Conservation (phyloP, 2,113 vertebrate species). For the Oncorhynchus tshawytscha region DNA sequence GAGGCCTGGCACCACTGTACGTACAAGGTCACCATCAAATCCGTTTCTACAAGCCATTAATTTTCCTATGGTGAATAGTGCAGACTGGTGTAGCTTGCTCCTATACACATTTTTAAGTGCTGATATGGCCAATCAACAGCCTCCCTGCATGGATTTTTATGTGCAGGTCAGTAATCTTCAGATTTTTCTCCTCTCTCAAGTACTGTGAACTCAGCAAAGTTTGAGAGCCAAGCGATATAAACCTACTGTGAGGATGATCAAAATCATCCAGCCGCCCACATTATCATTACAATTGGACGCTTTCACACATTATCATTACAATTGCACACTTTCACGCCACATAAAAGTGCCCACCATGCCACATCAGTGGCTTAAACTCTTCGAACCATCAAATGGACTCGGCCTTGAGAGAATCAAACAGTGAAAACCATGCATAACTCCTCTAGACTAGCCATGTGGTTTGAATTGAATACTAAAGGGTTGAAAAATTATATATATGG, state of each 20-base stretch:
- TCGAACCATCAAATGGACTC: not conserved
- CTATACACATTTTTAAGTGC: constrained; percentile 1
- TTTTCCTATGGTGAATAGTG: not conserved
- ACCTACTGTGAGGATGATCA: constrained; percentile 51
- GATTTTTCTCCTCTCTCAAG: constrained; percentile 24
- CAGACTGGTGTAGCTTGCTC: not conserved
- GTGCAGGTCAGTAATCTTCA: constrained; percentile 58
- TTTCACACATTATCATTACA: constrained; percentile 12
- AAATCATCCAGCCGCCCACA: constrained; percentile 4
- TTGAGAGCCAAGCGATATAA: constrained; percentile 38
- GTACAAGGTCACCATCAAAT: constrained; percentile 22
- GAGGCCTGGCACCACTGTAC: not conserved
- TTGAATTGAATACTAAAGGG: not conserved
- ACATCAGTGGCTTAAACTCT: not conserved
- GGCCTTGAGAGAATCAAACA: not conserved
- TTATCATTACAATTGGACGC: constrained; percentile 44
- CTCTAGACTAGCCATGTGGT: not conserved
- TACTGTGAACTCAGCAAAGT: constrained; percentile 56
- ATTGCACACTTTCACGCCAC: constrained; percentile 22
- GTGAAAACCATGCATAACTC: no score
- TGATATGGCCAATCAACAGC: not conserved
- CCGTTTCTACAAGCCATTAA: not conserved
- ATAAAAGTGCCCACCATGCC: not conserved
- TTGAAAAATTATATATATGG: not conserved
- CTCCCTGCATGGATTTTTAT: constrained; percentile 47